phyloP scores from a whole-genome alignment of 2,888 invertebrate species.

The Gastracanthus pulcherrimus region DNA sequence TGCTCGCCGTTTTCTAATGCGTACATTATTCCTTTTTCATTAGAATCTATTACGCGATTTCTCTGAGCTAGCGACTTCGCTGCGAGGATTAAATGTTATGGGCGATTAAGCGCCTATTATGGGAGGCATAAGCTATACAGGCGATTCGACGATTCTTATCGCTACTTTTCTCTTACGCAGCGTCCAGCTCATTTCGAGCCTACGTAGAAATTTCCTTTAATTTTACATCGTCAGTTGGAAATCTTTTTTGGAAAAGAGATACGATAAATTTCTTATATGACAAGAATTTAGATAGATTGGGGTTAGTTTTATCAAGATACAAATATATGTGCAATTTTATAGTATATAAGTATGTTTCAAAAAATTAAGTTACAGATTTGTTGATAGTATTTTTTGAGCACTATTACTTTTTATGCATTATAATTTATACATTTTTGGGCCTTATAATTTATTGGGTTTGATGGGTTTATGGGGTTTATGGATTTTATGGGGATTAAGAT shows the following conservation, averaged over 20 bases:
- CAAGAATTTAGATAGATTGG: too few species aligned
- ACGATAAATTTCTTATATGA: background rate
- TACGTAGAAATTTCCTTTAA: background rate
- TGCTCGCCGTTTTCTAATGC: background rate
- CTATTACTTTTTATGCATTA: too few species aligned
- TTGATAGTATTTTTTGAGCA: too few species aligned
- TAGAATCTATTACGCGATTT: background rate
- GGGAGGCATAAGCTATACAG: background rate
- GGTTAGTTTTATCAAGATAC: too few species aligned
- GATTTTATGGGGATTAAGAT: too few species aligned
- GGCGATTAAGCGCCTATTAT: constrained; percentile 6
- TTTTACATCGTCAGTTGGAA: background rate
- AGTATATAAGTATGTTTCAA: too few species aligned
- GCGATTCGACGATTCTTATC: constrained; percentile 9
- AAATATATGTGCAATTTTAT: too few species aligned
- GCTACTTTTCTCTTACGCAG: background rate
- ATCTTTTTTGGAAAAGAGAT: background rate
- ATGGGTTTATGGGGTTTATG: too few species aligned
- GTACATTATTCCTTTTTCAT: background rate
- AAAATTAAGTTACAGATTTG: too few species aligned
- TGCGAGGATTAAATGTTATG: background rate
- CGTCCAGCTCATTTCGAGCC: background rate
- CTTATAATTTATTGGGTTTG: too few species aligned
- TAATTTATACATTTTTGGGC: too few species aligned
- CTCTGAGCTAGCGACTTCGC: background rate